phyloP scores from a whole-genome alignment of 2,888 invertebrate genomes.

The Tromatobia lineatoria region DNA sequence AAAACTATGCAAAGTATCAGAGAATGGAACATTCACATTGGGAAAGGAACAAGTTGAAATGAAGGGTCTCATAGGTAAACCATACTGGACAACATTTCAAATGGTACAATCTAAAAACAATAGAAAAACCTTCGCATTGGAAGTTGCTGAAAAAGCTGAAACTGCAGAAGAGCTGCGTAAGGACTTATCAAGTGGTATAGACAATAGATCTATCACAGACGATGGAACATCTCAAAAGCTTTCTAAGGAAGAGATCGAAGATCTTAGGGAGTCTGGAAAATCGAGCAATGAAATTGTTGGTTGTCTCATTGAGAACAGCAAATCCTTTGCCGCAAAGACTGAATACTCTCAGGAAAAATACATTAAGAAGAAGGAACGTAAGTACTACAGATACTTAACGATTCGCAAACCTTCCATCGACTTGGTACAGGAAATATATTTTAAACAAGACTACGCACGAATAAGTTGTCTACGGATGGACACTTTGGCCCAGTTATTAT shows the following conservation, averaged over 20 bases:
- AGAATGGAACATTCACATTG: conserved; percentile 88
- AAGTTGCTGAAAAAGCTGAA: conserved; percentile 86
- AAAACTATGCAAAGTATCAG: conserved; percentile 91
- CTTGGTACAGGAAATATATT: conserved; percentile 94
- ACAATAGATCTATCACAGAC: conserved; percentile 94
- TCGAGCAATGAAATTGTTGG: conserved; percentile 94
- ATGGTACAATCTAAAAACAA: conserved; percentile 88
- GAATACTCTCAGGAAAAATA: conserved; percentile 98
- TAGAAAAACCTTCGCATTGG: conserved; percentile 73
- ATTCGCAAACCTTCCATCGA: conserved; percentile 93
- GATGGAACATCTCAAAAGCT: conserved; percentile 93
- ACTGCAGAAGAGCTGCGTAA: conserved; percentile 89
- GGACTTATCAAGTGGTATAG: conserved; percentile 89
- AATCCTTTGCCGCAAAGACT: conserved; percentile 95
- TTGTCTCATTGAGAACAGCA: conserved; percentile 95
- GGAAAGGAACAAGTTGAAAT: conserved; percentile 91
- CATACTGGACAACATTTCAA: conserved; percentile 92
- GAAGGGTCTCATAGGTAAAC: conserved; percentile 89
- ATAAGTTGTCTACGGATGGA: conserved; percentile 94
- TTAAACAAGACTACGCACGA: conserved; percentile 91
- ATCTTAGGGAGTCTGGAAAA: conserved; percentile 91
- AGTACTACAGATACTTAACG: conserved; percentile 94
- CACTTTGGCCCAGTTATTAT: conserved; percentile 95
- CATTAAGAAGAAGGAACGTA: conserved; percentile 97
- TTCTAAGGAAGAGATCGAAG: conserved; percentile 93